Base-by-base conservation (phyloP, 1,140 invertebrate species). In the Asobara japonica region DNA sequence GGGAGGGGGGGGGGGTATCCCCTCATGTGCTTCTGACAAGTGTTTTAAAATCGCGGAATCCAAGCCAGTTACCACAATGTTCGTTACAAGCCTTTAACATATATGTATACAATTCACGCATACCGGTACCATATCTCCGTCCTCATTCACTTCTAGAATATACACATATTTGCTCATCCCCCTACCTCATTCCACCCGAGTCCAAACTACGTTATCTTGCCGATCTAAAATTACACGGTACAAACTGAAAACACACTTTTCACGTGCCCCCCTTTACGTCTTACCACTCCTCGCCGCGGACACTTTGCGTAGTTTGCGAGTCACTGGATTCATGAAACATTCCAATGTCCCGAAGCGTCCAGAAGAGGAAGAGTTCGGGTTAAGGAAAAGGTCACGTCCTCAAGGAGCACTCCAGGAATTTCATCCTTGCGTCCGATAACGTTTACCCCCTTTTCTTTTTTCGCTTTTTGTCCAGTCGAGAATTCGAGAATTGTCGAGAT, bases 211-310 rank as follows among this genome's bases (percentile, higher is more conserved):
- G 69, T 71, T 71, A 71, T 71, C 69, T 71, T 71, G 62, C 38
- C 69, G 62, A 71, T 71, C 69, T 71, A 71, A 71, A 71, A 71
- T 71, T 71, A 71, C 69, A n/a, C 69, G 62, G 62, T n/a, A 71
- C 64, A 71, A 27, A 41, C 56, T 71, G 38, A 71, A 71, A 71
- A 65, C 69, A 71, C 61, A 27, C 36, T 29, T 20, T 56, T 71
- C 69, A 65, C 48, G 16, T 18, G 11, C 41, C 10, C 36, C 62
- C 36, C 30, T 41, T 7, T 31, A 16, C 18, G 25, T 6, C 33
- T 18, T 11, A 22, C 29, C 29, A 13, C 4, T 56, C 48, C 20
- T 18, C 18, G 10, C 31, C 41, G 41, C 31, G n/a, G n/a, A n/a
- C n/a, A 20, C 67, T 30, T 71, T 51, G 10, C 60, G 45, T 29